Evolutionary conservation across 2,797 vertebrate genomes (phyloP), one percentile per base, ranked within the genome.

Genomic region (Gymnoscopelus microlampas): DNA sequence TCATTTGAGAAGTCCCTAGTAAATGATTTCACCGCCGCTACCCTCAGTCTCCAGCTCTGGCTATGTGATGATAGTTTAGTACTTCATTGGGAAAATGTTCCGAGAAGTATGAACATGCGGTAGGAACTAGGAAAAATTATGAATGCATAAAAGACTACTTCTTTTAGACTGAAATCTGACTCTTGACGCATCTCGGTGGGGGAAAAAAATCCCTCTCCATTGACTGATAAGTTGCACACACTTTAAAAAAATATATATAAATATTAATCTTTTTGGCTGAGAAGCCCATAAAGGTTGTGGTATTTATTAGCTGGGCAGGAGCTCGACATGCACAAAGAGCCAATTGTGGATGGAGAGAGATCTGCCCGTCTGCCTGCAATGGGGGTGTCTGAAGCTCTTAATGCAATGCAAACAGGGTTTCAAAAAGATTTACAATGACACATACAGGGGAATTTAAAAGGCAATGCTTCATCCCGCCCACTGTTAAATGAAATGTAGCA

Each of bases 401-500:
- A 90, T 87, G 90, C 85, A 88, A 88, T 5, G 73, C 89, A 94
- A 93, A 93, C 89, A 89, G 71, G 76, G 74, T 48, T 87, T 92
- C 39, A 81, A 85, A 90, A 81, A 85, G 91, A 91, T 92, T 93
- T 88, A 91, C 86, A 84, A 67, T 68, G 87, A 91, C 91, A 92
- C 85, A 82, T 89, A 88, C 26, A 54, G 70, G 59, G 65, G 79
- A 84, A 77, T 87, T 90, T 87, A 81, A 89, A 91, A 89, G 86
- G 76, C 78, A 79, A 75, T 87, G 88, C 90, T 92, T 91, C 83
- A 89, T 82, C 78, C 44, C 53, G 58, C 35, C 66, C 58, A 66
- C 74, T 75, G 73, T 89, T 85, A 86, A 86, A 82, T 71, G 44
- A 83, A 89, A 89, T 72, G 78, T 73, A 70, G 83, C 77, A 29